Base-by-base conservation (phyloP, 1,140 invertebrate genomes). In the Leptonema lineaticorne region DNA sequence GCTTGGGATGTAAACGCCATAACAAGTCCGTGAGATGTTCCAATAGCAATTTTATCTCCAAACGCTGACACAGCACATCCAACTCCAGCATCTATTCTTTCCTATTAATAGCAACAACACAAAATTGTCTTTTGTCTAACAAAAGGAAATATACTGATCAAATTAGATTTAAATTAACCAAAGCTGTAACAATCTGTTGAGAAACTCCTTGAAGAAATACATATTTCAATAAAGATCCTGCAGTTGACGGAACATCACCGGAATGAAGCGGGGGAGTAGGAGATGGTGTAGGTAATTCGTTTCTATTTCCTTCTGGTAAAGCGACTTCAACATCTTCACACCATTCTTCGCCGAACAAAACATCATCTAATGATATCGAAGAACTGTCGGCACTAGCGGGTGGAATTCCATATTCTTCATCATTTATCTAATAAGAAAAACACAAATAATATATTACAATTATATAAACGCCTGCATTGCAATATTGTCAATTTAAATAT, bases 11-110 rank as follows among this genome's bases (percentile, higher is more conserved):
- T 94, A 85, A 98, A 98, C 60, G 93, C 89, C 14, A 98, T 81
- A 62, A 97, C 87, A 68, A 95, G 85, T 20, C 96, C 95, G 81
- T 97, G 94, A 37, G 93, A 95, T 41, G 95, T 98, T 30, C 96
- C 96, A 53, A 98, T 87, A 18, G 91, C 92, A 70, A 97, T 89
- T 75, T 92, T 87, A 53, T 89, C 88, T 1, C 87, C 85, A 60
- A 91, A 89, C 37, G 90, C 91, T 69, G 90, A 87, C 24, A 92
- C 85, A 20, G 92, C 88, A 73, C 93, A 95, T 1, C 95, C 92
- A 63, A 91, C 85, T 22, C 95, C 95, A 62, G 93, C 92, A 82
- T 93, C 90, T 20, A 96, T 91, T 71, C 92, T 86, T 73, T 97
- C 94, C 90, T 93, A 73, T 67, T 82, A 83, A 71, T 64, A 5